Base-by-base conservation (phyloP, 2,113 vertebrate species). In the Climacteris rufus region DNA sequence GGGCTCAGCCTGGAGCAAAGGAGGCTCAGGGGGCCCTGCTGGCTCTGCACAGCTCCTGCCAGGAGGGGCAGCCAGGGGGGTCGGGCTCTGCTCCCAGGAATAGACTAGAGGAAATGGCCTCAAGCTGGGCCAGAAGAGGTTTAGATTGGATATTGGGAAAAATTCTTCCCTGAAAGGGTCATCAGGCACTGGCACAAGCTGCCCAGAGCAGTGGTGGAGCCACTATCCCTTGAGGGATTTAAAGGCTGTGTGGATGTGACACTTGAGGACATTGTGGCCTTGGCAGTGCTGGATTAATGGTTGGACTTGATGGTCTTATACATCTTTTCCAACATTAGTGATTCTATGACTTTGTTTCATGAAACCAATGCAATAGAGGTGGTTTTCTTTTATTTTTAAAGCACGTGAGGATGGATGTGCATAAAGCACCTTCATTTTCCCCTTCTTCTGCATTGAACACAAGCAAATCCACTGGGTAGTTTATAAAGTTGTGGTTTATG, bases 31-130 rank as follows among this genome's bases (percentile, higher is more conserved):
- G 8, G 52, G n/a, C n/a, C n/a, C n/a, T n/a, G n/a, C n/a, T n/a
- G 21, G 10, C 53, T 60, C 53, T 74, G 45, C 47, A 37, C 70
- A 89, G 3, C 23, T 68, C 87, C 87, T 60, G 53, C 14, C 69
- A 82, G 78, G 61, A 83, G 53, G 13, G 27, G 18, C 44, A 74
- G 52, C 37, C 1, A 0, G 13, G 15, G 17, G 25, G 12, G 8
- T 54, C 5, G 0, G 42, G 42, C 50, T 80, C 9, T 64, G 66
- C 21, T 65, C 11, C 6, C 50, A 65, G 44, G 50, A 50, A 72
- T 42, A 37, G n/a, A 54, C 1, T 2, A 53, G 6, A 0, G 61
- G 21, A 1, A 75, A 61, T 0, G 0, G 24, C 54, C 39, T 22
- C 24, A 45, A 2, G 13, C 0, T 40, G 17, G 2, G 8, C 17